Evolutionary conservation across 2,113 vertebrate species (phyloP), one percentile per base, ranked within the genome.

Genomic region (Cyprinodon variegatus): DNA sequence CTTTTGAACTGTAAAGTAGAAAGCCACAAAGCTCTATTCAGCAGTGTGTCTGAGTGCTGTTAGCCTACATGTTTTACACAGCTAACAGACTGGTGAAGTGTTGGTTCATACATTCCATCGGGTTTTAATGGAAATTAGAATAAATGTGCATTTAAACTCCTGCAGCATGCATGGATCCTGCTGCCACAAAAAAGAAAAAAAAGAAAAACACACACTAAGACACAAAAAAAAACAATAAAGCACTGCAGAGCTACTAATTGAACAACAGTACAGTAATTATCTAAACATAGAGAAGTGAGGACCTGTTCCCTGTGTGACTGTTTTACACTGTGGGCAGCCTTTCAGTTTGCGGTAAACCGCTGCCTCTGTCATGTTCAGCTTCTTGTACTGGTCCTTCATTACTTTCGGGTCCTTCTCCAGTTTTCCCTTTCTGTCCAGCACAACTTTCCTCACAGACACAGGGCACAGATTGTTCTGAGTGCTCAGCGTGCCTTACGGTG

Each of bases 391-490:
- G n/a, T 38, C 83, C 70, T 57, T 63, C 76, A 60, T 68, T 71
- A 57, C 22, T 61, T 17, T 53, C 29, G 29, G 29, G 48, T 53
- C 5, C 15, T 53, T 57, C 29, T 46, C 53, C 45, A 12, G 62
- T 62, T 70, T 67, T 53, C 8, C 41, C 50, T 63, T 77, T 83
- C 40, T 76, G 60, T 11, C 22, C 65, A 48, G 5, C 53, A 43
- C 69, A 59, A 74, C n/a, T 71, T 43, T 57, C 82, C 41, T 72
- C 62, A 68, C 60, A 71, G 78, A 94, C 90, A 94, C 90, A 94
- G 91, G 81, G 79, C 82, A 65, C 11, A 60, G 89, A 92, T 94
- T 94, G 93, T 93, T 92, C 82, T 61, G 20, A 48, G 79, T 91
- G 73, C 79, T 91, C 86, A 83, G 85, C 67, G 81, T 84, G 75